A percentile compares a stretch with the other conserved stretches of the same genome.
These are phyloP conservation scores for Nebria ingens DNA, from an alignment of 1,140 invertebrate species.

Conservation along the genomic window DNA sequence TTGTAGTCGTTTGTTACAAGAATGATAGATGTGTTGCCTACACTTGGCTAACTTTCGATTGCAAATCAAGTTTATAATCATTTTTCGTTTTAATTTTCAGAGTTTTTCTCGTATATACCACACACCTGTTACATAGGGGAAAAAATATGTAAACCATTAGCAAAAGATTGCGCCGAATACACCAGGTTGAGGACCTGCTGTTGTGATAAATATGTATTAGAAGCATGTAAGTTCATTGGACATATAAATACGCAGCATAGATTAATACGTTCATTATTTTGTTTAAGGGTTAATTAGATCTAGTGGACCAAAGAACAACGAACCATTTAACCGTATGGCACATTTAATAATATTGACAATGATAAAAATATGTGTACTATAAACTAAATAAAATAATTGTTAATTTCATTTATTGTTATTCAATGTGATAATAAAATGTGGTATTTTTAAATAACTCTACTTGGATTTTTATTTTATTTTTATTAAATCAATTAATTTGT, in stretches of 20 bases:
- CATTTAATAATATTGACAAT: neutral
- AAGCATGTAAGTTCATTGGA: constrained; percentile 45
- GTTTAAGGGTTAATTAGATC: constrained; percentile 14
- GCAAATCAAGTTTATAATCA: no score
- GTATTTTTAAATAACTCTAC: neutral
- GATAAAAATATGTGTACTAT: neutral
- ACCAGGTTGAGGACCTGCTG: constrained; percentile 52
- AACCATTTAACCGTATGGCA: neutral
- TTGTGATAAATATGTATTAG: constrained; percentile 47
- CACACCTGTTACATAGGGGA: constrained; percentile 55
- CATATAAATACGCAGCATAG: neutral
- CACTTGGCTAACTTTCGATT: no score
- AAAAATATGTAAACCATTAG: constrained; percentile 44
- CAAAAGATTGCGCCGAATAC: constrained; percentile 52
- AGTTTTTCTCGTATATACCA: constrained; percentile 53
- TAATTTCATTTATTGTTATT: constrained; percentile 35
- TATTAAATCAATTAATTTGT: no score
- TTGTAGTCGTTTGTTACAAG: no score
- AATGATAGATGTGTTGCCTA: no score
- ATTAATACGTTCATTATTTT: constrained; percentile 13
- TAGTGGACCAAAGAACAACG: constrained; percentile 18
- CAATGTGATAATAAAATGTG: constrained; percentile 28
- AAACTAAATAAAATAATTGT: neutral
- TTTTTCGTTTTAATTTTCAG: constrained; percentile 33
- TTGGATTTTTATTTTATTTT: no score